These are phyloP conservation scores for Plebejus melissa DNA, from an alignment of 2,888 invertebrate genomes.

Conservation along the genomic window DNA sequence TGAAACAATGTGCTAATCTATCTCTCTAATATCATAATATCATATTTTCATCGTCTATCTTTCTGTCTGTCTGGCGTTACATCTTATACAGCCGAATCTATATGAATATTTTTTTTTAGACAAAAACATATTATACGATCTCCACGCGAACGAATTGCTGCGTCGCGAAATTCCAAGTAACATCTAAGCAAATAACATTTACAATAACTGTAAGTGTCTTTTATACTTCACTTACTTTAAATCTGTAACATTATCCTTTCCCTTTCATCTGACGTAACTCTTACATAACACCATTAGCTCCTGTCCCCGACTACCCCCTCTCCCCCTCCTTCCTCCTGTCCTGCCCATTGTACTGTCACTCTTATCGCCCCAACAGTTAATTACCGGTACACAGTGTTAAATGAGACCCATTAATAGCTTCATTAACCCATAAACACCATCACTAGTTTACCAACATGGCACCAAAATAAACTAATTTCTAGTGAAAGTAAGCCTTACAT, in stretches of 20 bases:
- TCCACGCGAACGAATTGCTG: too few species aligned
- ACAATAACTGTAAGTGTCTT: too few species aligned
- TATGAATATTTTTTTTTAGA: too few species aligned
- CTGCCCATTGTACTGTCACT: slow-evolving; percentile 13
- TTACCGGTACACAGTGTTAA: background rate
- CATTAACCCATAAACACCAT: slow-evolving; percentile 13
- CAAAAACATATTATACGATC: too few species aligned
- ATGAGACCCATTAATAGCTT: slow-evolving; percentile 3
- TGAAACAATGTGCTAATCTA: too few species aligned
- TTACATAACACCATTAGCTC: slow-evolving; percentile 6
- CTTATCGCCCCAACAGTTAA: background rate
- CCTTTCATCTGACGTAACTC: background rate
- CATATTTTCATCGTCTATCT: too few species aligned
- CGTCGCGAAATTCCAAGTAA: background rate
- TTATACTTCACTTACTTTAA: background rate
- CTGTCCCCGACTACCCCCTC: background rate
- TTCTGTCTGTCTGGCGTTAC: too few species aligned
- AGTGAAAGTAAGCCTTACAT: background rate
- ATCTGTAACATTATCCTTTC: slow-evolving; percentile 6
- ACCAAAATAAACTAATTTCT: slow-evolving; percentile 8
- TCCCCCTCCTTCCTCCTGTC: background rate
- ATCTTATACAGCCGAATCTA: too few species aligned
- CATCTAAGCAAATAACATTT: too few species aligned
- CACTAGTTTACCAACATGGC: background rate
- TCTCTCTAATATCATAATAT: too few species aligned